phyloP scores from a whole-genome alignment of 2,888 invertebrate genomes.

The Nomada fucata region DNA sequence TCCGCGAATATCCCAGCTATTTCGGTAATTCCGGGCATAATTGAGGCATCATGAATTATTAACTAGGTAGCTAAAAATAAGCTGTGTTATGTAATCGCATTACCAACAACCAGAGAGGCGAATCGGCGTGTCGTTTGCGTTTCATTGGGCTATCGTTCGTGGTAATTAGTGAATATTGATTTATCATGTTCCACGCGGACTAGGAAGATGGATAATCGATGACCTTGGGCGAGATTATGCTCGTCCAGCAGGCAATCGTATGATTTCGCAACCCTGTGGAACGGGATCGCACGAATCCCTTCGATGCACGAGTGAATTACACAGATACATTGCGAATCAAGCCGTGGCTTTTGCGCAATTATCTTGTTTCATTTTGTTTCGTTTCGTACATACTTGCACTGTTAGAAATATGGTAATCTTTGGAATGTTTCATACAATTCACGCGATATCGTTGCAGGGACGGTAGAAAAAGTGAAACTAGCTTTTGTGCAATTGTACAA shows the following conservation, averaged over 20 bases:
- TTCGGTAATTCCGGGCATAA: not conserved
- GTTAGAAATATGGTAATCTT: no score
- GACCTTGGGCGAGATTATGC: conserved; percentile 39
- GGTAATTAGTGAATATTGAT: conserved; percentile 37
- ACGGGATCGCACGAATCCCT: conserved; percentile 3
- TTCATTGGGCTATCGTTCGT: conserved; percentile 17
- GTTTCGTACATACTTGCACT: no score
- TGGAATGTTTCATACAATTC: no score
- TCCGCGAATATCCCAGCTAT: not conserved
- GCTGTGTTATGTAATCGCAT: not conserved
- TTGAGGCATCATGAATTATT: not conserved
- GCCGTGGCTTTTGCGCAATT: not conserved
- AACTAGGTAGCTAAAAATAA: not conserved
- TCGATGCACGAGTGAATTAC: not conserved
- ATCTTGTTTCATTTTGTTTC: not conserved
- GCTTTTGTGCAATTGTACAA: no score
- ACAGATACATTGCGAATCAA: conserved; percentile 1
- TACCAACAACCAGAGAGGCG: not conserved
- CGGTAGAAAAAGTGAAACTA: no score
- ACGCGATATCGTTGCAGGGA: no score
- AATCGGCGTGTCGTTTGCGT: not conserved
- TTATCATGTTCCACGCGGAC: conserved; percentile 9
- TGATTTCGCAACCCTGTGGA: conserved; percentile 12
- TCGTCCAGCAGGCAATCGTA: conserved; percentile 18
- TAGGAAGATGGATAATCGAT: conserved; percentile 33